These are phyloP conservation scores for Amphipoea oculea DNA, from an alignment of 2,888 invertebrate species.

Conservation along the genomic window DNA sequence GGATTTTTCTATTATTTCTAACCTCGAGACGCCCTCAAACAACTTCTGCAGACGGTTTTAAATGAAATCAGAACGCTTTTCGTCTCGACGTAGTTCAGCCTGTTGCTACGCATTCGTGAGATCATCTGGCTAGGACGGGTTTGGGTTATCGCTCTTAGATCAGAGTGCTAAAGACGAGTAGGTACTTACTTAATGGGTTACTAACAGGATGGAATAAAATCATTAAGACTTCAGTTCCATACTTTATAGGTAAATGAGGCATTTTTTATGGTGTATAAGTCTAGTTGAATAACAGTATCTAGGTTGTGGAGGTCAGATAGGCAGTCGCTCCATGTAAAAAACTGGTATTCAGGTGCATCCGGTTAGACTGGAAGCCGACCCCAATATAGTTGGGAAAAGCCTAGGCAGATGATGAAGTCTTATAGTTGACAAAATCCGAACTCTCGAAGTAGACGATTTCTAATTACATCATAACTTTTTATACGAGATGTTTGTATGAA, in stretches of 20 bases:
- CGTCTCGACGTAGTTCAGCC: constrained; percentile 13
- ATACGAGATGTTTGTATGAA: neutral
- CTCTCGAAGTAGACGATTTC: neutral
- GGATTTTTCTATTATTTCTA: constrained; percentile 84
- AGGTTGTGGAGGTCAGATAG: too few relatives aligned
- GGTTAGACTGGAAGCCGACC: too few relatives aligned
- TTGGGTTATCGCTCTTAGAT: constrained; percentile 20
- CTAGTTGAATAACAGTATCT: neutral
- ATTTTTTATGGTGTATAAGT: neutral
- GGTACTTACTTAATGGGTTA: neutral
- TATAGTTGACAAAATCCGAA: neutral
- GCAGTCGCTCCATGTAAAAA: too few relatives aligned
- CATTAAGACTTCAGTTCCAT: neutral
- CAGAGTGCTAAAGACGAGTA: neutral
- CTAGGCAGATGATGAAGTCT: neutral
- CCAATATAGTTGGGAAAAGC: too few relatives aligned
- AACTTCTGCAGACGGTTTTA: constrained; percentile 66
- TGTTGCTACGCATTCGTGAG: constrained; percentile 46
- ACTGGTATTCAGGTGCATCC: too few relatives aligned
- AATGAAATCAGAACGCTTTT: constrained; percentile 57
- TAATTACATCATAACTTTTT: neutral
- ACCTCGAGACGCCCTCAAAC: constrained; percentile 86
- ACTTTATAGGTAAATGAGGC: neutral
- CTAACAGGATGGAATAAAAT: neutral
- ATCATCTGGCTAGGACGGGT: constrained; percentile 19